Conservation (phyloP, 2,113 vertebrate genomes). For the Acanthisitta chloris region DNA sequence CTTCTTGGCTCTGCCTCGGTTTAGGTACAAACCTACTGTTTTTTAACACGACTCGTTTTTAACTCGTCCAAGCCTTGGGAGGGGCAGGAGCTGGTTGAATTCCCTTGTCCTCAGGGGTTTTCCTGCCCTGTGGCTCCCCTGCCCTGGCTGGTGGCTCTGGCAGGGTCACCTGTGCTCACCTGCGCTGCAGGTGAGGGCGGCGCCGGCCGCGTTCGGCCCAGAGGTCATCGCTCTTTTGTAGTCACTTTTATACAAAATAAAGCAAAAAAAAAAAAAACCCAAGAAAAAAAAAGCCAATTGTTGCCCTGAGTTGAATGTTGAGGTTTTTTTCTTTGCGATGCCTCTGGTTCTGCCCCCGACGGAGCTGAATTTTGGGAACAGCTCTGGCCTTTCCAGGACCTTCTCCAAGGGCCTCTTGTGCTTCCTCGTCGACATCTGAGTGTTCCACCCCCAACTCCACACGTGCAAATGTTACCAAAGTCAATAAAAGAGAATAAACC, state of each 20-base stretch:
- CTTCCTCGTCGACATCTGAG: background rate
- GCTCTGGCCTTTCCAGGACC: background rate
- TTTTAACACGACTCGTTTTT: background rate
- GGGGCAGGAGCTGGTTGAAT: background rate
- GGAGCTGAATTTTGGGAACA: background rate
- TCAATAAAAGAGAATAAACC: background rate
- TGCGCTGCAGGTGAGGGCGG: background rate
- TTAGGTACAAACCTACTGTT: background rate
- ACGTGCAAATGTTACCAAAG: background rate
- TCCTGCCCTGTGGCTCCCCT: background rate
- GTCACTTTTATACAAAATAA: background rate
- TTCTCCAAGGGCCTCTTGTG: background rate
- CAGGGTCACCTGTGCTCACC: too few relatives aligned
- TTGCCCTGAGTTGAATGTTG: background rate
- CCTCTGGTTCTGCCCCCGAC: background rate
- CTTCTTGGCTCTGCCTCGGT: background rate
- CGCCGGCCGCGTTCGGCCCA: too few relatives aligned
- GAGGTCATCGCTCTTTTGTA: background rate
- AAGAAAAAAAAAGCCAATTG: background rate
- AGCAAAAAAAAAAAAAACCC: background rate
- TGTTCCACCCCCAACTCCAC: background rate
- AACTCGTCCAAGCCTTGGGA: background rate
- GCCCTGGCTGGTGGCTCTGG: too few relatives aligned
- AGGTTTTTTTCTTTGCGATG: background rate
- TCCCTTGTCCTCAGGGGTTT: background rate